A percentile compares a stretch with the other conserved stretches of the same genome.
Evolutionary conservation across 2,888 invertebrate genomes (phyloP).

Genomic region (Drosophila cognata): DNA sequence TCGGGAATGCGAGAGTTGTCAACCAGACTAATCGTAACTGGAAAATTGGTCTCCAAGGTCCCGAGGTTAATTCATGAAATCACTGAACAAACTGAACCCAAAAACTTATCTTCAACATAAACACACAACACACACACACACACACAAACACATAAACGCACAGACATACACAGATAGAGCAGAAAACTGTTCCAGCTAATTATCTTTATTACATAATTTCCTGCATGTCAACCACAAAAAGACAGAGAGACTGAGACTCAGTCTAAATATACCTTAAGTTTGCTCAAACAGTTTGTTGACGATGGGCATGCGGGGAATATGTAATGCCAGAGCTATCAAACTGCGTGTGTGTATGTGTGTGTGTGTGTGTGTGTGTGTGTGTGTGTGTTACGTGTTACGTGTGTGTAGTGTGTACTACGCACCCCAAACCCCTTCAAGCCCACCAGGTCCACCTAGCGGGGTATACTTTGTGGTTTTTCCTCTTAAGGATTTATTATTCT

Average conservation of each 20-base stretch:
- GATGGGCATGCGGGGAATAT: not conserved
- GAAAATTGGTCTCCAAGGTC: conserved; percentile 36
- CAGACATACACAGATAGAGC: conserved; percentile 5
- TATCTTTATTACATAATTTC: conserved; percentile 63
- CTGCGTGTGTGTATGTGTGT: not conserved
- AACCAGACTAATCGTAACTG: conserved; percentile 33
- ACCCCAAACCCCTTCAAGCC: not conserved
- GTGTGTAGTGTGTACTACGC: not conserved
- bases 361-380: not conserved
- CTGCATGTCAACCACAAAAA: conserved; percentile 53
- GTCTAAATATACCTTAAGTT: conserved; percentile 3
- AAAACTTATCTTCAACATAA: conserved; percentile 24
- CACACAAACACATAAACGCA: conserved; percentile 16
- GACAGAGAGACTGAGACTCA: not conserved
- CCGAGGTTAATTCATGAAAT: conserved; percentile 66
- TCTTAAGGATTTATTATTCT: not conserved
- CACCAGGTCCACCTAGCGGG: not conserved
- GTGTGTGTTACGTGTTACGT: not conserved
- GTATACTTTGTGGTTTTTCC: not conserved
- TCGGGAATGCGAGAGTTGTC: conserved; percentile 23
- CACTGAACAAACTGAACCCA: conserved; percentile 49
- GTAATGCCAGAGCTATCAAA: conserved; percentile 1
- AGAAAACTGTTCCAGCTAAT: conserved; percentile 45
- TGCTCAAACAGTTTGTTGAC: not conserved
- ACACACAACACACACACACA: conserved; percentile 19